Evolutionary conservation across 2,797 vertebrate species (phyloP).

Genomic region (Paedocypris micromegethes): DNA sequence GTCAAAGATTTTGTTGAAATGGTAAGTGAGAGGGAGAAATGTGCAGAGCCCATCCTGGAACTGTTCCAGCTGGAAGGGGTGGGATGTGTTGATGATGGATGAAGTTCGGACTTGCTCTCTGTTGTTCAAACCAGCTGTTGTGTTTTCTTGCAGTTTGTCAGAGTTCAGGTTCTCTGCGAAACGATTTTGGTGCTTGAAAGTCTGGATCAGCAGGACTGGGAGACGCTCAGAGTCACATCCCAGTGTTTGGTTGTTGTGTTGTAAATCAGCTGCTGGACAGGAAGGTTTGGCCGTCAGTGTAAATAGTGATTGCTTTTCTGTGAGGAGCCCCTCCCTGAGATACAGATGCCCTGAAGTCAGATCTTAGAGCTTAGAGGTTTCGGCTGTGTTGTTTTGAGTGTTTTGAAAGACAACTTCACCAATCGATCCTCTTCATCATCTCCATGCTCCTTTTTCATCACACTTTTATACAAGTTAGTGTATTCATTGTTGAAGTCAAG

Average conservation of each 20-base stretch:
- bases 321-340: not conserved
- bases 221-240: constrained; percentile 12
- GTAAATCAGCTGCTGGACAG: constrained; percentile 14
- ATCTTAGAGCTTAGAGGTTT: not conserved
- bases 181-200: constrained; percentile 17
- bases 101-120: constrained; percentile 17
- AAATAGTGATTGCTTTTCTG: constrained; percentile 15
- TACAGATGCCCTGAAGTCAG: not conserved
- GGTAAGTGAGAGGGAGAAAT: not conserved
- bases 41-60: constrained; percentile 2
- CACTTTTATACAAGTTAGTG: no score
- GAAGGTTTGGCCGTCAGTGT: not conserved
- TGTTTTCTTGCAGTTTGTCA: constrained; percentile 15
- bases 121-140: constrained; percentile 39
- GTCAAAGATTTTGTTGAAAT: no score
- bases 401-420: no score
- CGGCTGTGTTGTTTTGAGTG: not conserved
- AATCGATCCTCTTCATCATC: no score
- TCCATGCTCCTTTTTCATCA: no score
- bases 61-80: constrained; percentile 33
- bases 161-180: constrained; percentile 13
- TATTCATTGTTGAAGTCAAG: no score
- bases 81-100: constrained; percentile 27
- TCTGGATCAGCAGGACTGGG: constrained; percentile 11
- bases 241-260: not conserved